phyloP scores from a whole-genome alignment of 2,113 vertebrate species.

The Lophotis ruficrista region DNA sequence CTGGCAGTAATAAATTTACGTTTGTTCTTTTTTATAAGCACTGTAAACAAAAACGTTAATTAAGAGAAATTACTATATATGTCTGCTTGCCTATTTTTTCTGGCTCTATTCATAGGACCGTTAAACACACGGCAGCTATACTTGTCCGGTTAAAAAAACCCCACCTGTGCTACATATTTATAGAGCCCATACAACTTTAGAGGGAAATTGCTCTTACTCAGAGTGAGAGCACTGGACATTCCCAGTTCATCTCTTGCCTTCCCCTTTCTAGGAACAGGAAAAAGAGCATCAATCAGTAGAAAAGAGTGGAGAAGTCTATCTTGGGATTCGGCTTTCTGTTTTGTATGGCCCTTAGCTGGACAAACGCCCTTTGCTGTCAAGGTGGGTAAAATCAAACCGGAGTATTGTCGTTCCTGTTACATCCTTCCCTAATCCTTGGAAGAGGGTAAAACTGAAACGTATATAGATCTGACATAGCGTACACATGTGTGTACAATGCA shows the following conservation, averaged over 20 bases:
- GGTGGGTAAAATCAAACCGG: background rate
- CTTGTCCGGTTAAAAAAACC: background rate
- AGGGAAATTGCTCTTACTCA: background rate
- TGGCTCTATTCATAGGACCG: background rate
- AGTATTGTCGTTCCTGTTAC: accelerated
- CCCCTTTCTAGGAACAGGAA: background rate
- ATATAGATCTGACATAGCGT: accelerated
- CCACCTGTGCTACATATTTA: background rate
- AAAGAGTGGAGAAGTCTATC: background rate
- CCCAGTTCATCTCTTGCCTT: background rate
- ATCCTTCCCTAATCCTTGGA: background rate
- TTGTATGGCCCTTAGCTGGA: background rate
- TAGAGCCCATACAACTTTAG: background rate
- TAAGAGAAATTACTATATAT: background rate
- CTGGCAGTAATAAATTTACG: background rate
- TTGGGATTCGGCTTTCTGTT: background rate
- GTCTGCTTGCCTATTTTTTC: constrained; percentile 26
- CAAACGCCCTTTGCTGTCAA: background rate
- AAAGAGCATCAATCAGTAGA: background rate
- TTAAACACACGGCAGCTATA: background rate
- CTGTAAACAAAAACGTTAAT: background rate
- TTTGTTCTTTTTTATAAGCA: background rate
- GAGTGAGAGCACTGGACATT: background rate
- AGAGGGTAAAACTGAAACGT: background rate
- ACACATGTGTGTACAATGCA: accelerated